These are phyloP conservation scores for Crioceris asparagi DNA, from an alignment of 2,888 invertebrate species.

Conservation along the genomic window DNA sequence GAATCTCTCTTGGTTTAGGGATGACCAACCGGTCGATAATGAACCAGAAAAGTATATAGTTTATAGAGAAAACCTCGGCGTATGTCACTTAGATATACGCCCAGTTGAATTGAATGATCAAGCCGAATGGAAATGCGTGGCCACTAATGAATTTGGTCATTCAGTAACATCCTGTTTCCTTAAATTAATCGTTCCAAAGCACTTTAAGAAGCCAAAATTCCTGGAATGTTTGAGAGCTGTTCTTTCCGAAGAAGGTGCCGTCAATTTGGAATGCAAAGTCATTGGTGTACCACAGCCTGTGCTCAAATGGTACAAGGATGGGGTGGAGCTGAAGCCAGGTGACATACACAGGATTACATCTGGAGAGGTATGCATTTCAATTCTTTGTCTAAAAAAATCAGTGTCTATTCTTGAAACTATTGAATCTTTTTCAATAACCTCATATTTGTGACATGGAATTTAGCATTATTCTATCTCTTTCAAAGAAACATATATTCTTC, in stretches of 20 bases:
- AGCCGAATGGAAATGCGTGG: conserved; percentile 88
- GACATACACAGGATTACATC: conserved; percentile 86
- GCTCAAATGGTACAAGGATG: conserved; percentile 90
- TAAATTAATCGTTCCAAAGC: conserved; percentile 73
- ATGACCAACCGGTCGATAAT: conserved; percentile 66
- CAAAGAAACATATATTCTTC: no score
- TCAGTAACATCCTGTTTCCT: conserved; percentile 80
- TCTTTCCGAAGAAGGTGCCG: conserved; percentile 74
- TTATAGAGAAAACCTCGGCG: conserved; percentile 57
- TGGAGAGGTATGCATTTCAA: conserved; percentile 46
- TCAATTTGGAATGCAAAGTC: conserved; percentile 86
- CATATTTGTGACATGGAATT: no score
- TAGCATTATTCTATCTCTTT: no score
- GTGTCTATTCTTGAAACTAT: no score
- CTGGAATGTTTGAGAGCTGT: conserved; percentile 76
- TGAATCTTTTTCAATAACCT: no score
- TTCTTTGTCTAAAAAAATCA: no score
- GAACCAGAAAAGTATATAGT: conserved; percentile 56
- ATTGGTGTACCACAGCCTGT: conserved; percentile 83
- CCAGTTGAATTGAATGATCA: conserved; percentile 73
- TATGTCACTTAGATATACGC: conserved; percentile 61
- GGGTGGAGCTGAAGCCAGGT: conserved; percentile 77
- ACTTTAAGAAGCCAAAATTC: conserved; percentile 81
- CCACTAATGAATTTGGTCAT: conserved; percentile 80
- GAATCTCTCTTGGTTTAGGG: conserved; percentile 76